Conservation (phyloP, 1,140 invertebrate species). For the Aricia agestis region DNA sequence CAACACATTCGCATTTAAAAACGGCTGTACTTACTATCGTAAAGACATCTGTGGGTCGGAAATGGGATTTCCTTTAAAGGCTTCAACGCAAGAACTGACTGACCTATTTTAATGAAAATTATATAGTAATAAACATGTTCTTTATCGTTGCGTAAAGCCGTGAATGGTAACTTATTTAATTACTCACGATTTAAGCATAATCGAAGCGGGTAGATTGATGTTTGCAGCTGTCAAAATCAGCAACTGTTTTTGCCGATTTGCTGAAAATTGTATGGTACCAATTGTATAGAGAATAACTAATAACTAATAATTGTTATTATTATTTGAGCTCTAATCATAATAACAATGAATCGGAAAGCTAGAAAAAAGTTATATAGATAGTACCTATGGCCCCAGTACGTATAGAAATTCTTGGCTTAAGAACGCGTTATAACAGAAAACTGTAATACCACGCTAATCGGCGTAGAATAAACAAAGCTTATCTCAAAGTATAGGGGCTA, state of each 20-base stretch:
- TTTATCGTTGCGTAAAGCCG: conserved; percentile 2
- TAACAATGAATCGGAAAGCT: too few species aligned
- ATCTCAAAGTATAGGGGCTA: conserved; percentile 40
- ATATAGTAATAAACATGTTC: background rate
- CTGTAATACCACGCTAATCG: conserved; percentile 35
- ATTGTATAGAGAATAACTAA: too few species aligned
- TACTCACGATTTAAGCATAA: background rate
- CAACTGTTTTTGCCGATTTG: too few species aligned
- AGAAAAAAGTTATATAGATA: too few species aligned
- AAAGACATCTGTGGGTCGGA: background rate
- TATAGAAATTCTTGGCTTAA: background rate
- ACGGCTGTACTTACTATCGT: background rate
- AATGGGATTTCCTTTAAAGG: background rate
- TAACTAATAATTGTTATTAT: too few species aligned
- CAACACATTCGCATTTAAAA: conserved; percentile 11
- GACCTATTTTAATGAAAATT: conserved; percentile 1
- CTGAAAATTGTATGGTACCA: too few species aligned
- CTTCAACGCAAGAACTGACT: background rate
- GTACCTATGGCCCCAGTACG: too few species aligned
- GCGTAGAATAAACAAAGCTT: conserved; percentile 61
- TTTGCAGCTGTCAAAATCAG: too few species aligned
- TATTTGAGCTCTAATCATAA: too few species aligned
- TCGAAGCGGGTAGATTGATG: too few species aligned
- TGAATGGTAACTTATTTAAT: background rate
- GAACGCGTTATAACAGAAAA: background rate